phyloP scores from a whole-genome alignment of 1,140 invertebrate genomes.

The Drosophila kikkawai region DNA sequence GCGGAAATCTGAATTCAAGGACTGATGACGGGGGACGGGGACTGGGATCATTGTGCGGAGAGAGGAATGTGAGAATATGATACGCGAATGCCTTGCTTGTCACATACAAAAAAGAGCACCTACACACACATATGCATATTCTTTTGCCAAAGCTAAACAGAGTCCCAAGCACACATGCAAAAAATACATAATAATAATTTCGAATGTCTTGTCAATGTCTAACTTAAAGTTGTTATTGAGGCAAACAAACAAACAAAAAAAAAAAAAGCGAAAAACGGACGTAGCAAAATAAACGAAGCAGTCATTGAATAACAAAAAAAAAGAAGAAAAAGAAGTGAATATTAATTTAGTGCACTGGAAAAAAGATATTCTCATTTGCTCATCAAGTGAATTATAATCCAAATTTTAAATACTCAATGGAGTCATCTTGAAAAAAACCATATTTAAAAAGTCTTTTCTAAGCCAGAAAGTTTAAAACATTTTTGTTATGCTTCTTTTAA shows the following conservation, averaged over 20 bases:
- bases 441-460: too few relatives aligned
- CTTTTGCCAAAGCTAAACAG: conserved; percentile 36
- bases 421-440: not conserved
- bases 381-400: not conserved
- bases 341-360: conserved; percentile 33
- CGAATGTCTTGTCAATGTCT: conserved; percentile 79
- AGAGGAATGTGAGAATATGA: conserved; percentile 52
- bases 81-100: conserved; percentile 42
- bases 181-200: conserved; percentile 56
- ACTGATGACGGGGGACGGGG: conserved; percentile 33
- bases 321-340: conserved; percentile 2
- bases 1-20: conserved; percentile 59
- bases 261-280: conserved; percentile 48
- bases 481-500: not conserved
- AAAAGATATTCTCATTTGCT: not conserved
- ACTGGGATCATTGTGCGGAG: not conserved
- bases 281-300: conserved; percentile 65
- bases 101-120: conserved; percentile 14
- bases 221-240: conserved; percentile 76
- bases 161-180: conserved; percentile 24
- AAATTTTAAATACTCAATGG: not conserved
- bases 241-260: conserved; percentile 31
- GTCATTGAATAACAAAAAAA: conserved; percentile 64
- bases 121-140: conserved; percentile 37
- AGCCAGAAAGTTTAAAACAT: not conserved